Evolutionary conservation across 2,797 vertebrate genomes (phyloP), one percentile per base, ranked within the genome.

Genomic region (Pangasius larnaudii): DNA sequence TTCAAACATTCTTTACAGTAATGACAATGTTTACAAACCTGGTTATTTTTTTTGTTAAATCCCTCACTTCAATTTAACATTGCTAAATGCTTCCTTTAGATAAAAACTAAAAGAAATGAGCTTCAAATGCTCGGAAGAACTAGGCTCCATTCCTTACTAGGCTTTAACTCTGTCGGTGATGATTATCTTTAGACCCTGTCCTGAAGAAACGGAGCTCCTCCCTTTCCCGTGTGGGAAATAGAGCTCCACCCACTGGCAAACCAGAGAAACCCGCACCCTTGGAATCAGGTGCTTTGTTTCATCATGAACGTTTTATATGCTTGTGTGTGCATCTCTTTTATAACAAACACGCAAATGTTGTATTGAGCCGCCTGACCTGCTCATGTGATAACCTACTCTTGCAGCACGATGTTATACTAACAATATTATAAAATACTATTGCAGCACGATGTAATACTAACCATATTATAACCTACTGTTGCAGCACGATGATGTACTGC

Each of bases 141-240:
- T 2, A 78, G n/a, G 6, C 89, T 78, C 24, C 33, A 63, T 77
- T 85, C 56, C 22, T 39, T 77, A 42, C 46, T 80, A 72, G 59
- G 42, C 78, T 90, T 27, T 95, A 95, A 96, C 88, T 88, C 88
- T 92, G 86, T 91, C 77, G 81, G 85, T 95, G 90, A 53, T 74
- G 4, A 85, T 85, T 95, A 92, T 95, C 91, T 85, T 5, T 94
- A 96, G 96, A 95, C 94, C 93, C 84, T 89, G 88, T 92, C 86
- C 88, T 95, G 95, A 97, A 96, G 96, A 97, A 95, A 94, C 97
- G 97, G 95, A 99, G 97, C 92, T 96, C 97, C 85, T 98, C 97
- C 91, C 95, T 98, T 92, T 96, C 91, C 93, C 97, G 97, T 95
- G 95, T 96, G 93, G 95, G 93, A 93, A 96, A 92, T 94, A 96